These are phyloP conservation scores for Camelus bactrianus DNA, from an alignment of 2,113 vertebrate genomes.

Conservation along the genomic window DNA sequence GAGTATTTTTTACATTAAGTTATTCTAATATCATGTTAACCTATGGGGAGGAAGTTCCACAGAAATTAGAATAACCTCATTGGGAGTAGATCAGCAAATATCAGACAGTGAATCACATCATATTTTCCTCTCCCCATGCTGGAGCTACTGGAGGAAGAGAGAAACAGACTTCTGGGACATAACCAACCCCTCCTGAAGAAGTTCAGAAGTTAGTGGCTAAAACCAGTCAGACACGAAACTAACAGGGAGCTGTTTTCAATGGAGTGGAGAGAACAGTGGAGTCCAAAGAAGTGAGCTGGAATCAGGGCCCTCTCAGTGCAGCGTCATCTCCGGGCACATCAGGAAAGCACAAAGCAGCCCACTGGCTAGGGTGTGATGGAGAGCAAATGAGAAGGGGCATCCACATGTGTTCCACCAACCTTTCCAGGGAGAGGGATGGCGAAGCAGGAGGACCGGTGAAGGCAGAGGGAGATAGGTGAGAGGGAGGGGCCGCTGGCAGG, in stretches of 20 bases:
- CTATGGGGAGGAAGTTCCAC: neutral
- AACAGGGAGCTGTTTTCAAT: neutral
- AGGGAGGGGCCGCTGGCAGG: neutral
- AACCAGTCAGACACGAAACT: neutral
- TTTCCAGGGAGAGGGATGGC: neutral
- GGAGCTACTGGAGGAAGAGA: neutral
- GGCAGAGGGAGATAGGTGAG: neutral
- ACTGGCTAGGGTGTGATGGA: rapidly evolving
- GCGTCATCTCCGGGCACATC: neutral
- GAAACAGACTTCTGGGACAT: neutral
- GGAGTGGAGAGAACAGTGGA: neutral
- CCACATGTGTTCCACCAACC: neutral
- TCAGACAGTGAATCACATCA: neutral
- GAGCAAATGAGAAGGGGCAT: neutral
- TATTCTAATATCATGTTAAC: conserved; percentile 4
- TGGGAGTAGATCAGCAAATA: neutral
- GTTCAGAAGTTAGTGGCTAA: neutral
- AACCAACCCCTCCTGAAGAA: neutral
- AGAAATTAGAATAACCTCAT: conserved; percentile 6
- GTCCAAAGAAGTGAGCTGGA: neutral
- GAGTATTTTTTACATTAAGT: neutral
- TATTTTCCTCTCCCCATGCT: neutral
- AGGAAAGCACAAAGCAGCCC: neutral
- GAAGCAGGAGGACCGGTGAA: neutral
- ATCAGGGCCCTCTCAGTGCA: neutral